Evolutionary conservation across 2,888 invertebrate species (phyloP).

Genomic region (Drosophila meridiana): DNA sequence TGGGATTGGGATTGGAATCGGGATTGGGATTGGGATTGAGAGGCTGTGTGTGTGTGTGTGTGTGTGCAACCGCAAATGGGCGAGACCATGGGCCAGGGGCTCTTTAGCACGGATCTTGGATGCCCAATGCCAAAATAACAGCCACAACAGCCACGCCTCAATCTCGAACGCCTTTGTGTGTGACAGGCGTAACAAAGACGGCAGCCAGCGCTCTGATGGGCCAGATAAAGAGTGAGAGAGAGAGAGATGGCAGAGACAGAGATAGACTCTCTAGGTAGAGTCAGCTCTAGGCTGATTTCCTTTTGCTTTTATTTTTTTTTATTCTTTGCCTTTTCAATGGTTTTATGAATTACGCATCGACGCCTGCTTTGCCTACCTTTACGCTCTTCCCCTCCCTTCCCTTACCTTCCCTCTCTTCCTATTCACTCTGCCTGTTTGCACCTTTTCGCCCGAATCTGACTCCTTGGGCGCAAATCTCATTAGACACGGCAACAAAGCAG

Average conservation of each 20-base stretch:
- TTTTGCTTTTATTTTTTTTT: background rate
- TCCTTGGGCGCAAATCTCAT: constrained; percentile 68
- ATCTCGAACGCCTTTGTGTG: constrained; percentile 37
- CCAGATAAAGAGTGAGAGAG: constrained; percentile 4
- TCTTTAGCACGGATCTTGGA: constrained; percentile 63
- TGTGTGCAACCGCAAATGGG: constrained; percentile 41
- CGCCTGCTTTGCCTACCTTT: constrained; percentile 57
- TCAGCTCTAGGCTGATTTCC: constrained; percentile 13
- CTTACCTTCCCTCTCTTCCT: background rate
- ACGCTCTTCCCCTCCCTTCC: background rate
- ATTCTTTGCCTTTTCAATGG: constrained; percentile 74
- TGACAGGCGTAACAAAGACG: constrained; percentile 30
- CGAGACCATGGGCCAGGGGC: constrained; percentile 42
- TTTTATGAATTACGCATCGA: constrained; percentile 80
- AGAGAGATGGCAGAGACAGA: constrained; percentile 17
- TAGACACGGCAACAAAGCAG: constrained; percentile 57
- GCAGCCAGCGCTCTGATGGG: constrained; percentile 15
- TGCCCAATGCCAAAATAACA: constrained; percentile 26
- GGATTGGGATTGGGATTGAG: constrained; percentile 3
- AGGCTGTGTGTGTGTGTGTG: constrained; percentile 1
- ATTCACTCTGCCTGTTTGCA: constrained; percentile 7
- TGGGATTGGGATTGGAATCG: constrained; percentile 7
- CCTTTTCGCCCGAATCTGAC: constrained; percentile 50
- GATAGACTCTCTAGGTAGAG: constrained; percentile 3
- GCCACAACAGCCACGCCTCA: constrained; percentile 68